These are phyloP conservation scores for Ormyrus pomaceus DNA, from an alignment of 2,888 invertebrate genomes.

Conservation along the genomic window DNA sequence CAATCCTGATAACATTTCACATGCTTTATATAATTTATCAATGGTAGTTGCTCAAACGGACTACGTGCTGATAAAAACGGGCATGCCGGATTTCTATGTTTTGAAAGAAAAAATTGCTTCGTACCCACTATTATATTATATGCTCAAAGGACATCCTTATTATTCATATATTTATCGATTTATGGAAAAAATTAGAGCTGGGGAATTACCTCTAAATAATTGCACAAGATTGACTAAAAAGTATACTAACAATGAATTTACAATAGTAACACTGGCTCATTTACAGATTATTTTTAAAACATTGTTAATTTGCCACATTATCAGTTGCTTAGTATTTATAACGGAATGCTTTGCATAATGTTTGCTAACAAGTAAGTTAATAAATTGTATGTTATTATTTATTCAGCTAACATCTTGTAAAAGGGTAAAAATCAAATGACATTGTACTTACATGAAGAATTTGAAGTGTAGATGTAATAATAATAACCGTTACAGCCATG, in stretches of 20 bases:
- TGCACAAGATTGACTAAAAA: neutral
- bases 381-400: too few species aligned
- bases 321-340: conserved; percentile 10
- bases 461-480: conserved; percentile 8
- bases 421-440: neutral
- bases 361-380: too few species aligned
- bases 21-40: conserved; percentile 9
- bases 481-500: neutral
- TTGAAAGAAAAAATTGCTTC: conserved; percentile 34
- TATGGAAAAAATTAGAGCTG: conserved; percentile 28
- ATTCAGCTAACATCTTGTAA: neutral
- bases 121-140: conserved; percentile 41
- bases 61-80: conserved; percentile 15
- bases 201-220: neutral
- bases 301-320: neutral
- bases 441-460: conserved; percentile 21
- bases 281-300: conserved; percentile 14
- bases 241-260: neutral
- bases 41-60: conserved; percentile 38
- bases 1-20: conserved; percentile 17
- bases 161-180: neutral
- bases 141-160: conserved; percentile 24
- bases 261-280: conserved; percentile 10
- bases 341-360: conserved; percentile 10
- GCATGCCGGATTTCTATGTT: conserved; percentile 12